These are phyloP conservation scores for Upupa epops DNA, from an alignment of 2,113 vertebrate species.

Conservation along the genomic window DNA sequence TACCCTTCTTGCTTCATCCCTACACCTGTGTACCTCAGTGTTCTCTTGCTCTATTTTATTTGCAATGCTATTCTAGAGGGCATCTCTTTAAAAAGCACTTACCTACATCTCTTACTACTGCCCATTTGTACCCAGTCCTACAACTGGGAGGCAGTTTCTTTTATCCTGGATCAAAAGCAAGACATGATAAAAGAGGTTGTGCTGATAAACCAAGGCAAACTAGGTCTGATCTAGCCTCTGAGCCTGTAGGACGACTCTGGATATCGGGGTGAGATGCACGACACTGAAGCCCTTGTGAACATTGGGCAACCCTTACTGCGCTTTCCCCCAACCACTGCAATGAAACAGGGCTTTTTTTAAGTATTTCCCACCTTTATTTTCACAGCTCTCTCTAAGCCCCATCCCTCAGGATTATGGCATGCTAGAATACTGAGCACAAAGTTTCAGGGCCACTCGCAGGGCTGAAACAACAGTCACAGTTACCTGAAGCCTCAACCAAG, in stretches of 20 bases:
- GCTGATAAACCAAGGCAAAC: not conserved
- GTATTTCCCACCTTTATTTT: not conserved
- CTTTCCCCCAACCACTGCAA: not conserved
- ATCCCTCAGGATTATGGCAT: not conserved
- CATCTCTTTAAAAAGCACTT: not conserved
- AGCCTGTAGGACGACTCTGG: not conserved
- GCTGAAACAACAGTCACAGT: not conserved
- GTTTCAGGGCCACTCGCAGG: accelerated
- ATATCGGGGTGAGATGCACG: not conserved
- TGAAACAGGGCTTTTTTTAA: not conserved
- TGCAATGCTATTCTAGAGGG: not conserved
- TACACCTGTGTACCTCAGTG: accelerated
- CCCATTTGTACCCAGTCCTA: not conserved
- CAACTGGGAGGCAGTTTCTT: not conserved
- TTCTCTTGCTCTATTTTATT: not conserved
- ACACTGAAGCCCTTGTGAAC: not conserved
- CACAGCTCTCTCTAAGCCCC: not conserved
- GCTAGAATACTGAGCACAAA: not conserved
- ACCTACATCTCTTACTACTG: not conserved
- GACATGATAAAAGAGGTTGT: not conserved
- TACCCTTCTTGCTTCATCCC: not conserved
- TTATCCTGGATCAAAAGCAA: not conserved
- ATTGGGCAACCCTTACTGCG: not conserved
- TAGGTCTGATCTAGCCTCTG: not conserved
- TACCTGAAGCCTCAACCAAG: not conserved